Evolutionary conservation across 2,888 invertebrate species (phyloP), one percentile per base, ranked within the genome.

Genomic region (Polyommatus iphigenia): DNA sequence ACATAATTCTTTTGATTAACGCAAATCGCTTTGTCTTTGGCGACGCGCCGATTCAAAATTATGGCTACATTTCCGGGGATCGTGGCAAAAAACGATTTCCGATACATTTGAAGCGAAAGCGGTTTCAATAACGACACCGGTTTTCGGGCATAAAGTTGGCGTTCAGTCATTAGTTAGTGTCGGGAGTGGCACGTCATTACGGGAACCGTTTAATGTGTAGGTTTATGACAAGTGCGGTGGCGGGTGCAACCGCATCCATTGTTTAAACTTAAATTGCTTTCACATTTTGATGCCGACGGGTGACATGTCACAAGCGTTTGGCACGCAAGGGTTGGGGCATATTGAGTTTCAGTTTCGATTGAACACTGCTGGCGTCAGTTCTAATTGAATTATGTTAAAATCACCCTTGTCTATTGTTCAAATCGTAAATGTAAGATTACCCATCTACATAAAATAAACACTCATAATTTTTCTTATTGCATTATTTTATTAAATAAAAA

Each of bases 221-320:
- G 77, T 36, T 73, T 79, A 78, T 80, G 80, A 81, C 82, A 81
- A 81, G 79, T 80, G 81, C 79, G 80, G 81, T 81, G 80, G 81
- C 81, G 79, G 81, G 80, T 81, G 83, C 82, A 83, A 57, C 84
- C 84, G 80, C 81, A 81, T 82, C 86, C 84, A 88, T 89, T 89
- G 89, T 88, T 88, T 85, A 84, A 90, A 89, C 86, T 89, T 90
- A 87, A 88, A 91, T 89, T 90, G 87, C 86, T 88, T 86, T 82
- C 81, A 81, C 81, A 79, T 82, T 84, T 84, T 84, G 82, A 83
- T 80, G 81, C 80, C 79, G 75, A 75, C 75, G 75, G 29, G 75
- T 50, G 54, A 75, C 75, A 75, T 50, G 18, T 75, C 75, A 75
- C 54, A 29, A 75, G 54, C 75, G 29, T 75, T 75, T 54, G 50